phyloP scores from a whole-genome alignment of 92 coral and sea anemone genomes.

The Micromussa lordhowensis region DNA sequence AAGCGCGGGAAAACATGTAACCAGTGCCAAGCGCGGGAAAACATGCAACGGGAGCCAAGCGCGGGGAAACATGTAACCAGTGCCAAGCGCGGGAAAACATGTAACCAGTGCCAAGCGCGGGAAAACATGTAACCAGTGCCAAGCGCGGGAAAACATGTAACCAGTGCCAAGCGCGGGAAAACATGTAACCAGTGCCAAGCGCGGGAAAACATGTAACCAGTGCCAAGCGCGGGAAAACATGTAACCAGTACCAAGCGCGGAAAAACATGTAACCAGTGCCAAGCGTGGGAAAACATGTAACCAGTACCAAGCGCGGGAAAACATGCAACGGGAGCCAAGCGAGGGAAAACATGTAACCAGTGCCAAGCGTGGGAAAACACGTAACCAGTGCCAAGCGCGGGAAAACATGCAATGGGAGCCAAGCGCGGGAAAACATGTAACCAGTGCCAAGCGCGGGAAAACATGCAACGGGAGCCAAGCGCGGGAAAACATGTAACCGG shows the following conservation, averaged over 20 bases:
- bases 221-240: slow-evolving; percentile 5
- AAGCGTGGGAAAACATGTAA: neutral
- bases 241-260: neutral
- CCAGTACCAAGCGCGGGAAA: slow-evolving; percentile 5
- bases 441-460: neutral
- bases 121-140: neutral
- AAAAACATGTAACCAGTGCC: neutral
- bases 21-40: neutral
- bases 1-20: neutral
- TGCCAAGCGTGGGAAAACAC: neutral
- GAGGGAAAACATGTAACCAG: neutral
- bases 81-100: slow-evolving; percentile 6
- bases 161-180: neutral
- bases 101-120: neutral
- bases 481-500: neutral
- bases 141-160: neutral
- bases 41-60: neutral
- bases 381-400: neutral
- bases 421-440: neutral
- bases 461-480: neutral
- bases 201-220: neutral
- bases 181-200: neutral
- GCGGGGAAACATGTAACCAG: slow-evolving; percentile 3
- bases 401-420: too few relatives aligned
- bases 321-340: neutral